Percentiles rank a stretch among this genome's conserved stretches.
phyloP scores from a whole-genome alignment of 64 coral and sea anemone species.

The Cladopsammia gracilis region DNA sequence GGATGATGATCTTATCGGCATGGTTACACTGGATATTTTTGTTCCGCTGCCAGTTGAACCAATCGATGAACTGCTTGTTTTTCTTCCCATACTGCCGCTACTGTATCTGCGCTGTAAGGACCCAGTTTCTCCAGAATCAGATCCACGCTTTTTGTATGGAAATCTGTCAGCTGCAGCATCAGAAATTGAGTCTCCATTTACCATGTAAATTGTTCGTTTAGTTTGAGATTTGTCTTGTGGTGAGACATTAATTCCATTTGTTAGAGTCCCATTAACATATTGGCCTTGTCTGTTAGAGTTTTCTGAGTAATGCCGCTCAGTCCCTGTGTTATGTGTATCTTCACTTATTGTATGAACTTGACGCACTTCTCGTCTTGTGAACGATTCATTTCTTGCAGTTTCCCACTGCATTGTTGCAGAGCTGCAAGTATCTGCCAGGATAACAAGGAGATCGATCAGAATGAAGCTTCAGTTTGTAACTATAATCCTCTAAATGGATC shows the following conservation, averaged over 20 bases:
- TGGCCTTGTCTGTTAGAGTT: background rate
- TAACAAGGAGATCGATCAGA: background rate
- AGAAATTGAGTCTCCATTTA: slow-evolving; percentile 53
- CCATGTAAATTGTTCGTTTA: slow-evolving; percentile 69
- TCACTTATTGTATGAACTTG: slow-evolving; percentile 81
- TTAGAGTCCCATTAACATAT: slow-evolving; percentile 17
- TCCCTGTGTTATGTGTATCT: slow-evolving; percentile 43
- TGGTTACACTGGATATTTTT: slow-evolving; percentile 85
- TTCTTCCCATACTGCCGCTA: slow-evolving; percentile 51
- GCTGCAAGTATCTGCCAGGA: background rate
- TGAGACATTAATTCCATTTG: slow-evolving; percentile 30
- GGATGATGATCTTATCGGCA: slow-evolving; percentile 79
- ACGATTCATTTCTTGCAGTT: slow-evolving; percentile 60
- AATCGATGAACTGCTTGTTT: slow-evolving; percentile 27
- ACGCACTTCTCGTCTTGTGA: slow-evolving; percentile 81
- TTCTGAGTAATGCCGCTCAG: slow-evolving; percentile 58
- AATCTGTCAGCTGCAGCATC: slow-evolving; percentile 27
- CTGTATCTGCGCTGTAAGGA: slow-evolving; percentile 54
- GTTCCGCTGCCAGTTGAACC: slow-evolving; percentile 31
- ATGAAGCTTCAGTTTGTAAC: too few species aligned
- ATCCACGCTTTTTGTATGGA: slow-evolving; percentile 9
- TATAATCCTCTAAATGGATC: too few species aligned
- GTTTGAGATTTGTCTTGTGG: slow-evolving; percentile 4
- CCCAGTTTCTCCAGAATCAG: slow-evolving; percentile 18
- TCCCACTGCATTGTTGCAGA: slow-evolving; percentile 39